These are phyloP conservation scores for Neoniphon sammara DNA, from an alignment of 2,797 vertebrate genomes.

Conservation along the genomic window DNA sequence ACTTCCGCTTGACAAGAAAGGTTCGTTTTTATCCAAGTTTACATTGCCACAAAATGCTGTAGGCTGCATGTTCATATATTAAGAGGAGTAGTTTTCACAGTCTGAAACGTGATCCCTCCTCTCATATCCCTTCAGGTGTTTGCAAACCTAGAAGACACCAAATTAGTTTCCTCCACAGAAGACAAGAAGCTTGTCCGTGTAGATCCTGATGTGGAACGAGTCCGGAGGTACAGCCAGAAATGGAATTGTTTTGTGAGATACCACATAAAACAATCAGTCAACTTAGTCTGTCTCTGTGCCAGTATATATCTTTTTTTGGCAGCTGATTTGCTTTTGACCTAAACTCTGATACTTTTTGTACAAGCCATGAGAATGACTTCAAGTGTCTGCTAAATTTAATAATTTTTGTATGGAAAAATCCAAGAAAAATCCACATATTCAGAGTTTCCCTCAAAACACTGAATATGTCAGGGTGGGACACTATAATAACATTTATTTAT, in stretches of 20 bases:
- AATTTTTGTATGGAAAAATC: too few species aligned
- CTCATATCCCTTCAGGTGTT: slow-evolving; percentile 77
- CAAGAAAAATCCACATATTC: too few species aligned
- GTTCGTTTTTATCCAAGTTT: slow-evolving; percentile 66
- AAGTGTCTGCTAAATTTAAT: too few species aligned
- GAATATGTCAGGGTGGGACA: too few species aligned
- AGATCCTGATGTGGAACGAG: slow-evolving; percentile 85
- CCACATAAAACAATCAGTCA: background rate
- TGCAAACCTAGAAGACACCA: slow-evolving; percentile 84
- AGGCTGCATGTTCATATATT: background rate
- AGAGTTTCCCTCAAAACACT: too few species aligned
- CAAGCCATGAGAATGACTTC: too few species aligned
- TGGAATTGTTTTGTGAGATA: background rate
- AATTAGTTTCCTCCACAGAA: slow-evolving; percentile 9
- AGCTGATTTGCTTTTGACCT: too few species aligned
- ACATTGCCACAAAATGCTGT: background rate
- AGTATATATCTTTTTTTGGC: too few species aligned
- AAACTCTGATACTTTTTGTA: too few species aligned
- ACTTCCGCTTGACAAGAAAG: slow-evolving; percentile 84
- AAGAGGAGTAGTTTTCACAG: too few species aligned
- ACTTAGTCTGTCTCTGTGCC: too few species aligned
- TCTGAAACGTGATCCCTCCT: background rate
- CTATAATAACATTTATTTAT: too few species aligned
- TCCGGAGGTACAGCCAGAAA: slow-evolving; percentile 79
- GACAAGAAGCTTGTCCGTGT: slow-evolving; percentile 80